Conservation (phyloP, 1,140 invertebrate genomes). For the Oedothorax gibbosus region DNA sequence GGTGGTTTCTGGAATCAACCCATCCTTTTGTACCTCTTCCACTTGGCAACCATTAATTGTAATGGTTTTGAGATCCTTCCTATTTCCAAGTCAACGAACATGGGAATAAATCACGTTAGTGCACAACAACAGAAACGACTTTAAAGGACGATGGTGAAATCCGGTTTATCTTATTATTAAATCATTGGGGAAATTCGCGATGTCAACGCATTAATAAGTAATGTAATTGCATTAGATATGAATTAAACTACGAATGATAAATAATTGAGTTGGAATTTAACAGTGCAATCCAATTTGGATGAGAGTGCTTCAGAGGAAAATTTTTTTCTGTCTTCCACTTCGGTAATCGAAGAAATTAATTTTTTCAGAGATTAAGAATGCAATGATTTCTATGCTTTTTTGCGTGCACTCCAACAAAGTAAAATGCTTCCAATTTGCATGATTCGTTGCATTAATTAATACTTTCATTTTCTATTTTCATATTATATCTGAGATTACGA, state of each 20-base stretch:
- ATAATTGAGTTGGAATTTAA: slow-evolving; percentile 26
- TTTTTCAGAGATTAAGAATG: not conserved
- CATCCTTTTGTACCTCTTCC: slow-evolving; percentile 10
- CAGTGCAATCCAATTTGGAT: slow-evolving; percentile 42
- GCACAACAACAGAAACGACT: slow-evolving; percentile 1
- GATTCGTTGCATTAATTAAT: too few relatives aligned
- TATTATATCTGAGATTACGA: too few relatives aligned
- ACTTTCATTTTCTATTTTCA: too few relatives aligned
- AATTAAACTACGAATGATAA: slow-evolving; percentile 38
- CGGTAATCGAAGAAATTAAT: slow-evolving; percentile 25
- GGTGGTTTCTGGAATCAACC: not conserved
- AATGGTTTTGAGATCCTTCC: not conserved
- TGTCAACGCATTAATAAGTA: slow-evolving; percentile 35
- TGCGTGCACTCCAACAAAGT: too few relatives aligned
- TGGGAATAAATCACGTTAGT: slow-evolving; percentile 20
- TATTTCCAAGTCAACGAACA: slow-evolving; percentile 8
- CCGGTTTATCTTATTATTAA: not conserved
- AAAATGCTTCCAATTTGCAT: too few relatives aligned
- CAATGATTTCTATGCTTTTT: too few relatives aligned
- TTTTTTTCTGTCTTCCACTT: not conserved
- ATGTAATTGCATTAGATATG: slow-evolving; percentile 45
- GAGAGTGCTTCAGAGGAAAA: slow-evolving; percentile 8
- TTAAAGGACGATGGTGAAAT: slow-evolving; percentile 3
- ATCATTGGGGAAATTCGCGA: not conserved
- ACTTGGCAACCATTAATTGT: slow-evolving; percentile 15